Conservation (phyloP, 2,888 invertebrate genomes). For the Eupithecia pulchellata region DNA sequence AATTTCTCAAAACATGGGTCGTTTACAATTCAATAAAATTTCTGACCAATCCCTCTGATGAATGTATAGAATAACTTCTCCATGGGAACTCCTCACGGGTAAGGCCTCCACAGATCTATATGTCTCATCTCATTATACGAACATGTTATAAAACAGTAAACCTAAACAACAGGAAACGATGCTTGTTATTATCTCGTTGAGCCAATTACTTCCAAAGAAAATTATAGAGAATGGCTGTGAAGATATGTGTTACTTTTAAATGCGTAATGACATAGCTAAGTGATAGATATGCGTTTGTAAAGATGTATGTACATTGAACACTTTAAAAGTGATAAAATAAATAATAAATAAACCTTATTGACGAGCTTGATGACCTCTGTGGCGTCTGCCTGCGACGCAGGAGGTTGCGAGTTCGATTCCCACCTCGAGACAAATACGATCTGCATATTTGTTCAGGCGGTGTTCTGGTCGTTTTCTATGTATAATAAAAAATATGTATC, state of each 20-base stretch:
- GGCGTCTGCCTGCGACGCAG: too few species aligned
- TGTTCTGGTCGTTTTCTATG: too few species aligned
- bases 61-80: neutral
- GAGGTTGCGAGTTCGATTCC: too few species aligned
- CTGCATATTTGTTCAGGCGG: too few species aligned
- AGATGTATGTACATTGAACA: neutral
- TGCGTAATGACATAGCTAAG: conserved; percentile 32
- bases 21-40: neutral
- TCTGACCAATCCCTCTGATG: neutral
- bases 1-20: neutral
- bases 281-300: conserved; percentile 17
- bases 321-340: neutral
- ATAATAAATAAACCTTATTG: too few species aligned
- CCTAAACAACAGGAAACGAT: conserved; percentile 42
- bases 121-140: conserved; percentile 19
- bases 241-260: conserved; percentile 41
- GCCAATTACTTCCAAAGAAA: conserved; percentile 43
- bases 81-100: conserved; percentile 17
- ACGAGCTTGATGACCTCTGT: too few species aligned
- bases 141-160: conserved; percentile 40
- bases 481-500: too few species aligned
- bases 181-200: conserved; percentile 43
- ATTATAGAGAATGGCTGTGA: conserved; percentile 39
- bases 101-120: conserved; percentile 13
- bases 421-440: too few species aligned